Evolutionary conservation across 2,113 vertebrate species (phyloP), one percentile per base, ranked within the genome.

Genomic region (Sitta europaea): DNA sequence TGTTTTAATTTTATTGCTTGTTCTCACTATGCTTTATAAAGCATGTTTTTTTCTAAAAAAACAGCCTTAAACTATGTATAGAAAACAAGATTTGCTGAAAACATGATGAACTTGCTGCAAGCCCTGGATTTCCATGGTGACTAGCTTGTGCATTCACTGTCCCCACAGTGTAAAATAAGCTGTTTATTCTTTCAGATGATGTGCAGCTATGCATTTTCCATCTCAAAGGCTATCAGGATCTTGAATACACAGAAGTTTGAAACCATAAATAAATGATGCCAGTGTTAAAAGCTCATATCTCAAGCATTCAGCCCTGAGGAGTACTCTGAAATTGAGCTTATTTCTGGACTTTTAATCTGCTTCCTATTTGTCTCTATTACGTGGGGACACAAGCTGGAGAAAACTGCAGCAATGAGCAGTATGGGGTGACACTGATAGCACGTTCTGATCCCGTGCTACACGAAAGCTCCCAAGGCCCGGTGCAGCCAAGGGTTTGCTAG

Each of bases 71-170:
- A 75, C 35, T 50, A 29, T 68, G 11, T 57, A 35, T 77, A 22
- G 75, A 73, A 61, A 38, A 45, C 18, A 20, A 27, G 8, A 4
- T 27, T 82, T 87, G 42, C 47, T 83, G 36, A 71, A 89, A 88
- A 45, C 6, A 11, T 11, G 12, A 38, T 28, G 29, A 88, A 55
- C 4, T 6, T 53, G 28, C 74, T 59, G 24, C 0, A 3, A 95
- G 36, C 20, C 10, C 21, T 74, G 47, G 16, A 95, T 43, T 85
- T 91, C 47, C 40, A 33, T 86, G 74, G 45, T 86, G 81, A 91
- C 23, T 3, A 10, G 73, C 22, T 28, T 57, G 28, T 8, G 10
- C 29, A 7, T 72, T 92, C 23, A 6, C 38, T 43, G 4, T 82
- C 29, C 23, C 17, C 14, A 12, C 54, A 62, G 50, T 59, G 50